A percentile compares a stretch with the other conserved stretches of the same genome.
Evolutionary conservation across 1,140 invertebrate genomes (phyloP).

Genomic region (Fopius arisanus): DNA sequence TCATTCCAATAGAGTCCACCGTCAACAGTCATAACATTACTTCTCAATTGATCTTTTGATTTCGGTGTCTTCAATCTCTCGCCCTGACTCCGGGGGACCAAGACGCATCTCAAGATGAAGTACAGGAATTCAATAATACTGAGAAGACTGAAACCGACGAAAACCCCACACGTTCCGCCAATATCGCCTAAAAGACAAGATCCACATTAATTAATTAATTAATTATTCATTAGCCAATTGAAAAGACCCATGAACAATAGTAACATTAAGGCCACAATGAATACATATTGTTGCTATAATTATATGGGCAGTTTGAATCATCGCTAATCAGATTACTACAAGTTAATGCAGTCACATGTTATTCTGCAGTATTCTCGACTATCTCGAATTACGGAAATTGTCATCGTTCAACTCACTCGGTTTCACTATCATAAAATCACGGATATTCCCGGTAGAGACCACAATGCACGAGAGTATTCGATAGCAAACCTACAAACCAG

Average conservation of each 20-base stretch:
- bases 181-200: slow-evolving; percentile 64
- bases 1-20: slow-evolving; percentile 45
- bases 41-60: neutral
- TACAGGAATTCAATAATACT: slow-evolving; percentile 68
- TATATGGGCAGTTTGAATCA: neutral
- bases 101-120: slow-evolving; percentile 57
- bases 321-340: neutral
- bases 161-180: slow-evolving; percentile 70
- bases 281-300: neutral
- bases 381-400: neutral
- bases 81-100: slow-evolving; percentile 14
- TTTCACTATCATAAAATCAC: slow-evolving; percentile 20
- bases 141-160: slow-evolving; percentile 70
- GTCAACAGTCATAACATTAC: neutral
- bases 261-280: neutral
- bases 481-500: neutral
- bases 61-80: neutral
- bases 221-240: too few species aligned
- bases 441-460: neutral
- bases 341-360: neutral
- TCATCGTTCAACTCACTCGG: neutral
- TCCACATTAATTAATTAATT: too few species aligned
- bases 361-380: neutral
- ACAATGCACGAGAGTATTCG: neutral
- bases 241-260: too few species aligned